Percentiles rank a stretch among this genome's conserved stretches.
Evolutionary conservation across 2,888 invertebrate species (phyloP).

Genomic region (Escarpia spicata): DNA sequence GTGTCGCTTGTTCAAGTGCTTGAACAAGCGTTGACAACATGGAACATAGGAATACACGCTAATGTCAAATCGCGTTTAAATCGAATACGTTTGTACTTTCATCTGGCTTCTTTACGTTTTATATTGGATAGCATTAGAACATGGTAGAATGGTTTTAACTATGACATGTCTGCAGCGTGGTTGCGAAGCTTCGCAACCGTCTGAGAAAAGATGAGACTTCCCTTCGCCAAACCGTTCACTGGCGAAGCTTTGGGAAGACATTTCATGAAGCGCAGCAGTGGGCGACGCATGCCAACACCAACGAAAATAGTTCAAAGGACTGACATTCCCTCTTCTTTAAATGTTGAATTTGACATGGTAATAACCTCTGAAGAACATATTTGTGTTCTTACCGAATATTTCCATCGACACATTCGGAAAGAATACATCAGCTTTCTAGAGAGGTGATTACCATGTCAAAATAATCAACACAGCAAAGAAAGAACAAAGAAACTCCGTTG

Average conservation of each 20-base stretch:
- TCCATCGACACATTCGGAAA: too few relatives aligned
- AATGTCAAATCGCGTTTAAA: not conserved
- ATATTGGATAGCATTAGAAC: not conserved
- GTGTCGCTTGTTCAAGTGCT: not conserved
- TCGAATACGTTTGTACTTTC: not conserved
- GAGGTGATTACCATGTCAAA: not conserved
- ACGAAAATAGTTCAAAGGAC: too few relatives aligned
- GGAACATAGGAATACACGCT: not conserved
- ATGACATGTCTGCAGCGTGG: not conserved
- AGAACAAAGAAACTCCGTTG: not conserved
- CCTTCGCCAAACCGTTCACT: not conserved
- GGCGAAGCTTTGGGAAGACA: not conserved
- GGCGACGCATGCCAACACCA: not conserved
- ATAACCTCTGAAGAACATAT: too few relatives aligned
- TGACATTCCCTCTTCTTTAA: too few relatives aligned
- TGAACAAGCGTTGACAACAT: not conserved
- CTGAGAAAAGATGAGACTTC: not conserved
- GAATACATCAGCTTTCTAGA: too few relatives aligned
- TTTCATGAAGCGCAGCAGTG: not conserved
- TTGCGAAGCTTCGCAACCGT: not conserved
- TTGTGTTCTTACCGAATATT: too few relatives aligned
- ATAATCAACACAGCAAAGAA: not conserved
- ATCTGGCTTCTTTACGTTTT: not conserved
- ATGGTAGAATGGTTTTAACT: not conserved
- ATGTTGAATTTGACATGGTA: too few relatives aligned